These are phyloP conservation scores for Rhodinocichla rosea DNA, from an alignment of 2,113 vertebrate genomes.

Conservation along the genomic window DNA sequence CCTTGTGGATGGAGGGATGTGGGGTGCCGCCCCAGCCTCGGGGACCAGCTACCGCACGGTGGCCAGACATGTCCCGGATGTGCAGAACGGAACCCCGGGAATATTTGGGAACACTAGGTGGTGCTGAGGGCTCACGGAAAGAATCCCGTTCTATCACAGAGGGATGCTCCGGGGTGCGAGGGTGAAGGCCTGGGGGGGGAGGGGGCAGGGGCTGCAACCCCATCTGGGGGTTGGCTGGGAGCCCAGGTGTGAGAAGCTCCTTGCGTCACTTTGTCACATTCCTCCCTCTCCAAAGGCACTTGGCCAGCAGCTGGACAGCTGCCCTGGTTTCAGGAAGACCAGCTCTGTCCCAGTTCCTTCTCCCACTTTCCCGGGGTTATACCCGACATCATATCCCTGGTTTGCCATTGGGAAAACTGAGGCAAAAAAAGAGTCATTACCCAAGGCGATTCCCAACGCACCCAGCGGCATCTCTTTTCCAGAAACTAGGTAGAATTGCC, in stretches of 20 bases:
- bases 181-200: neutral
- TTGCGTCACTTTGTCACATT: neutral
- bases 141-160: fast-evolving
- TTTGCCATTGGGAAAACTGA: neutral
- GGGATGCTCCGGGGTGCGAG: neutral
- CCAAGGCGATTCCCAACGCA: neutral
- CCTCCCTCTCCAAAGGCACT: neutral
- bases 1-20: neutral
- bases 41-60: fast-evolving
- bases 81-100: neutral
- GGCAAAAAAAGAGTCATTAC: neutral
- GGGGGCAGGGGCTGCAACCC: fast-evolving
- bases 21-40: neutral
- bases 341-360: neutral
- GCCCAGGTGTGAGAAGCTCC: neutral
- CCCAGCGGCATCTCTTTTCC: neutral
- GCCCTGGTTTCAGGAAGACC: neutral
- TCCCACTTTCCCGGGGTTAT: neutral
- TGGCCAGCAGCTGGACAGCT: neutral
- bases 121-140: conserved; percentile 27
- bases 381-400: fast-evolving
- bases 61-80: fast-evolving
- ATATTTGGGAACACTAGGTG: conserved; percentile 41
- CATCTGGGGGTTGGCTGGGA: neutral
- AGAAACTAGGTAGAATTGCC: neutral